Base-by-base conservation (phyloP, 1,140 invertebrate species). In the Drosophila bocki region DNA sequence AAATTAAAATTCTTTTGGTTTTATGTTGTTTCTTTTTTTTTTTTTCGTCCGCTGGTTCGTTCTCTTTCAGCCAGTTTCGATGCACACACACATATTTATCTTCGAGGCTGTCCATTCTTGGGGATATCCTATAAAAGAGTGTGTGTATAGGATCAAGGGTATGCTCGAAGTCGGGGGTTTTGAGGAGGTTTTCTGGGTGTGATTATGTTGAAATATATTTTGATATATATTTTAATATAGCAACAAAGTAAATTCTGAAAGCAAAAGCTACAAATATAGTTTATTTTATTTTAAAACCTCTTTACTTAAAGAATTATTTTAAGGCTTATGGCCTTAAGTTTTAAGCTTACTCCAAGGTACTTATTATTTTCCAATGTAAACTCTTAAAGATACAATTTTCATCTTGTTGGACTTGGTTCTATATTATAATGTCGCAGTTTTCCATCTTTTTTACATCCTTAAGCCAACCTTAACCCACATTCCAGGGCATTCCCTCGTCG, bases 1-100 rank as follows among this genome's bases (percentile, higher is more conserved):
- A 90, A 90, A 90, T 90, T 90, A 90, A 90, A 90, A 90, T 90
- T 90, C 86, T 90, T 90, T 90, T 90, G 86, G 86, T 91, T 90
- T 88, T 90, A 86, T 86, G 82, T 87, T 82, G 77, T 87, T 79
- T 65, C 77, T 83, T 47, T 47, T 47, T 57, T 47, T 47, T 57
- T 29, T 11, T 48, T 65, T 22, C 19, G 44, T 45, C 19, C 44
- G 53, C 29, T 59, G 17, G 53, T 60, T 65, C 56, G 47, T 70
- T 61, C 37, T 76, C 56, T 68, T 47, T 78, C 42, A 72, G 58
- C 50, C 67, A 64, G 76, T 79, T 75, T 75, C 37, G 45, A 72
- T 37, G 22, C 63, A 65, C 63, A 65, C 32, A 45, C 58, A 72
- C 39, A 51, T 33, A 53, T 42, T 39, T 37, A 50, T 57, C 37